Evolutionary conservation across 1,140 invertebrate genomes (phyloP), one percentile per base, ranked within the genome.

Genomic region (Dufourea novaeangliae): DNA sequence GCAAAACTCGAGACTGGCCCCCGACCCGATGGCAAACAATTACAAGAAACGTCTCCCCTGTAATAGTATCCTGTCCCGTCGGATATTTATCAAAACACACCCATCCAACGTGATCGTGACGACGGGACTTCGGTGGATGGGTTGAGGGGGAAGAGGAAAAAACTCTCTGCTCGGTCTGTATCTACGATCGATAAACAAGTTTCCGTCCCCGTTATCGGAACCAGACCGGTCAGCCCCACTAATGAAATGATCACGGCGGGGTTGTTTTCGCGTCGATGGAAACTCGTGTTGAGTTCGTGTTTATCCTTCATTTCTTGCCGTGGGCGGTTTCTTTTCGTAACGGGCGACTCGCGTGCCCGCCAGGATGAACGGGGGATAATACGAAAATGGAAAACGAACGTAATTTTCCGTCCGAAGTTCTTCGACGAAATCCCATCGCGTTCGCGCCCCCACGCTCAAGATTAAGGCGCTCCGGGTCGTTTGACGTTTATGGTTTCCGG

Each of bases 241-340:
- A 84, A 84, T 80, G 82, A 84, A 84, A 84, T 83, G 82, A 84
- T 83, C 73, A 50, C 32, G 62, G 27, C 54, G n/a, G 41, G n/a
- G 52, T 50, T 25, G 61, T 74, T 52, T n/a, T 34, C 52, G 69
- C 63, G 44, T 52, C 34, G 10, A 6, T 20, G 64, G 59, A 52
- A 57, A 75, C 59, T 54, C 46, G 32, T n/a, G 22, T 2, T 10
- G 14, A 52, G 69, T 83, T 83, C 63, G 81, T 83, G 82, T 84
- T 84, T 84, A 77, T 84, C 63, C 68, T 77, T 77, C 83, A 64
- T 84, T 75, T 76, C 68, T 79, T 56, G 46, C 20, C 46, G 39
- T n/a, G 20, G 54, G 63, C 50, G 66, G 71, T 67, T 70, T 79
- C 66, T 70, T 72, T 67, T 63, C 64, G 50, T 44, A 77, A 57